Base-by-base conservation (phyloP, 2,797 vertebrate genomes). In the Enteromius viviparus region DNA sequence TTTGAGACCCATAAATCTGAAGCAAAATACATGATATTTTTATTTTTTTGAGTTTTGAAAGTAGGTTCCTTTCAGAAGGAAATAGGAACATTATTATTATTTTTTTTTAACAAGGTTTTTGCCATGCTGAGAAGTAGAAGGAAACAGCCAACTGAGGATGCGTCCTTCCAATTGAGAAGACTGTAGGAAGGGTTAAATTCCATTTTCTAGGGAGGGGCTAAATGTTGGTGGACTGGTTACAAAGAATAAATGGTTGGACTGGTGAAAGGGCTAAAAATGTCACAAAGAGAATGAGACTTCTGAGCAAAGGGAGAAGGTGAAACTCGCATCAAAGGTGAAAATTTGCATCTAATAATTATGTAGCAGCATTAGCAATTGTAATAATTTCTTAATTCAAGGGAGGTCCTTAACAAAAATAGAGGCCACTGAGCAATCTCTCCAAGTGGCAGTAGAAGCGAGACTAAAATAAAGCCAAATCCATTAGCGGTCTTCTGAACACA, bases 301-400 rank as follows among this genome's bases (percentile, higher is more conserved):
- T 53, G 49, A 34, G 65, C 34, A 62, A 23, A 81, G 7, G 51
- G 65, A 60, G 53, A 47, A 72, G 51, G 21, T 91, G 88, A 91
- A 90, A 91, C 85, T 87, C 87, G 86, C 88, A 84, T 93, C 85
- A 89, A 87, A 89, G 84, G 89, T 91, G 90, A 88, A 91, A 92
- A 93, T 86, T 84, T 87, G 81, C 88, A 89, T 71, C 87, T 89
- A 90, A 92, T 91, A 85, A 86, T 90, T 83, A 83, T 91, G 84
- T 77, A 89, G 89, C 91, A 90, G 76, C 89, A 92, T 88, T 87
- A 51, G 69, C 79, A 86, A 78, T 51, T 84, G 64, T 40, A 34
- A 82, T 55, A 37, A 82, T 40, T 80, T 72, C 23, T 81, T 76
- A 89, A 66, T 76, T 85, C 84, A 87, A 87, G 42, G 60, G 32